phyloP scores from a whole-genome alignment of 2,888 invertebrate species.

The Cerceris rybyensis region DNA sequence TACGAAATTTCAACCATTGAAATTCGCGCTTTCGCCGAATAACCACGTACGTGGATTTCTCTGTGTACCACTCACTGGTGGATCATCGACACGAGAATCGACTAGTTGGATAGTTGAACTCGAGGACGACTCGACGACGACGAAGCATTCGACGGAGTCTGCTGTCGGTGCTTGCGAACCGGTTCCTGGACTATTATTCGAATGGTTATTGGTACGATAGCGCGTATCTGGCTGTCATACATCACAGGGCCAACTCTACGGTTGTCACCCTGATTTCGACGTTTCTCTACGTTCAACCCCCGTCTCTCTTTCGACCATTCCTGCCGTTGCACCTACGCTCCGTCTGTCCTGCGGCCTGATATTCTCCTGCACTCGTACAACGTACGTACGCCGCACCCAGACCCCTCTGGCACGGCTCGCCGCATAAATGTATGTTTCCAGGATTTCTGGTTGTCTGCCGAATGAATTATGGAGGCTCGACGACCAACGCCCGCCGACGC shows the following conservation, averaged over 20 bases:
- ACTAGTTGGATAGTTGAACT: constrained; percentile 2
- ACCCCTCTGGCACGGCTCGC: constrained; percentile 65
- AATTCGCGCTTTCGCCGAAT: constrained; percentile 10
- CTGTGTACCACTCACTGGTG: constrained; percentile 2
- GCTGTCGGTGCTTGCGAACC: constrained; percentile 50
- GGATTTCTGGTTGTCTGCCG: constrained; percentile 76
- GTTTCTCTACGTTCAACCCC: constrained; percentile 33
- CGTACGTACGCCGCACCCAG: constrained; percentile 51
- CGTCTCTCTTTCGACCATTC: constrained; percentile 27
- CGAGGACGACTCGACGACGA: constrained; percentile 10
- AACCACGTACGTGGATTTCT: neutral
- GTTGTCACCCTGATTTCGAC: constrained; percentile 75
- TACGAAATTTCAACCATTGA: constrained; percentile 31
- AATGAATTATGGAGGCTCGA: constrained; percentile 72
- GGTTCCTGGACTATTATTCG: constrained; percentile 76
- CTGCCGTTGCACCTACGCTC: constrained; percentile 13
- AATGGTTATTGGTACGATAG: constrained; percentile 79
- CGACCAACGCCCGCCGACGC: constrained; percentile 61
- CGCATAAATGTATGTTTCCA: constrained; percentile 74
- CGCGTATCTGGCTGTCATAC: constrained; percentile 77
- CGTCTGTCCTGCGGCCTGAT: constrained; percentile 32
- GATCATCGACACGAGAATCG: constrained; percentile 18
- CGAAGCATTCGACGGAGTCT: constrained; percentile 43
- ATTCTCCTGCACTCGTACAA: constrained; percentile 52
- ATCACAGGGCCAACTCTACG: constrained; percentile 77